Conservation (phyloP, 1,140 invertebrate species). For the Pogonus chalceus region DNA sequence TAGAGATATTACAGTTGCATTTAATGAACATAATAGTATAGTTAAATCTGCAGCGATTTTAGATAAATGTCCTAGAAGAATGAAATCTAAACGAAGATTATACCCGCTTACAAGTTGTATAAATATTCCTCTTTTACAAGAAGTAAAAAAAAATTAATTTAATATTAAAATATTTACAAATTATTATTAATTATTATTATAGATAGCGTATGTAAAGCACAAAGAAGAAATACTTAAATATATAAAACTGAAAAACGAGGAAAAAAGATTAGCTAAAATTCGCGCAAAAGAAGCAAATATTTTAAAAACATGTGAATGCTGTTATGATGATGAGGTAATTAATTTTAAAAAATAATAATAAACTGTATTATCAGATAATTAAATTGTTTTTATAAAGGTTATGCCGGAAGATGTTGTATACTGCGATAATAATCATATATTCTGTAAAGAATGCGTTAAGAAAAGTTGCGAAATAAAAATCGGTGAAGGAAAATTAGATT, state of each 20-base stretch:
- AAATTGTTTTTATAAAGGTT: neutral
- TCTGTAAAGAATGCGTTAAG: slow-evolving; percentile 48
- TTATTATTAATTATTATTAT: slow-evolving; percentile 22
- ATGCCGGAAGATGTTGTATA: slow-evolving; percentile 45
- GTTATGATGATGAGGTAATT: slow-evolving; percentile 45
- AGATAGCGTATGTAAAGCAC: slow-evolving; percentile 42
- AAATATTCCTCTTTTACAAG: slow-evolving; percentile 38
- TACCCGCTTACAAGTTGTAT: slow-evolving; percentile 16
- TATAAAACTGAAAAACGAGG: slow-evolving; percentile 25
- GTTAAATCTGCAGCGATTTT: slow-evolving; percentile 16
- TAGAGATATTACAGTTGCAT: slow-evolving; percentile 28
- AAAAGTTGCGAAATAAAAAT: slow-evolving; percentile 40
- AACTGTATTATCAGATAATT: neutral
- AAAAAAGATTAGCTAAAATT: slow-evolving; percentile 29
- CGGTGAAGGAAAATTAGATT: slow-evolving; percentile 41
- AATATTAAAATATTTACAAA: slow-evolving; percentile 1
- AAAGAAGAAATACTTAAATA: slow-evolving; percentile 35
- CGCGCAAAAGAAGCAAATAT: slow-evolving; percentile 26
- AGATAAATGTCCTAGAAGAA: slow-evolving; percentile 21
- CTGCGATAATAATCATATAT: slow-evolving; percentile 47
- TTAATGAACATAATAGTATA: slow-evolving; percentile 17
- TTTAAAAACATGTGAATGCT: slow-evolving; percentile 42
- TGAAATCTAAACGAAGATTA: slow-evolving; percentile 18
- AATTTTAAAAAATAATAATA: neutral
- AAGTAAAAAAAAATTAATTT: slow-evolving; percentile 22